Percentiles rank a stretch among this genome's conserved stretches.
Evolutionary conservation across 2,113 vertebrate species (phyloP).

Genomic region (Myotis brandtii): DNA sequence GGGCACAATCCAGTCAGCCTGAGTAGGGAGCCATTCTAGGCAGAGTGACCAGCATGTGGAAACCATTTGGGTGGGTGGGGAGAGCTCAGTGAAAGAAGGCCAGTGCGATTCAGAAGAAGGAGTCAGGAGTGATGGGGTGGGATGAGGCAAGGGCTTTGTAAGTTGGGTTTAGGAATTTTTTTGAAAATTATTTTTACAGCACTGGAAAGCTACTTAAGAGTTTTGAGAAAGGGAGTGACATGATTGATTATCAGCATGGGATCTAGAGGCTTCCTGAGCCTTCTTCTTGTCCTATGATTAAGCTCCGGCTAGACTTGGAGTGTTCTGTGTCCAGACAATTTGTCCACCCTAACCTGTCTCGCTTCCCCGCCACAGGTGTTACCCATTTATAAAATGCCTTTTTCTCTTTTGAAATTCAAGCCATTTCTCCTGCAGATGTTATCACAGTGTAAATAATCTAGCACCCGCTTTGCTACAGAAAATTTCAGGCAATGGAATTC

Average conservation of each 20-base stretch:
- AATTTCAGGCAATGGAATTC: slow-evolving; percentile 56
- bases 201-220: slow-evolving; percentile 60
- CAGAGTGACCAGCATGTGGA: not conserved
- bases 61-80: not conserved
- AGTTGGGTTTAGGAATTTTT: not conserved
- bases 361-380: slow-evolving; percentile 68
- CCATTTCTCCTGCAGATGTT: slow-evolving; percentile 70
- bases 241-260: slow-evolving; percentile 58
- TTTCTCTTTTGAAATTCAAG: slow-evolving; percentile 75
- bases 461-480: slow-evolving; percentile 37
- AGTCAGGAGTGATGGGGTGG: not conserved
- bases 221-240: slow-evolving; percentile 40
- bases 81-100: not conserved
- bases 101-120: not conserved
- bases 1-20: not conserved
- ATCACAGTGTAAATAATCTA: slow-evolving; percentile 70
- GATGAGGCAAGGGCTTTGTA: not conserved
- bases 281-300: slow-evolving; percentile 12
- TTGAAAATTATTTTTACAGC: slow-evolving; percentile 9
- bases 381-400: slow-evolving; percentile 73
- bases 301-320: not conserved
- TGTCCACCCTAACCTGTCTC: slow-evolving; percentile 55
- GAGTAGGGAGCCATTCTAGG: not conserved
- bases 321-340: slow-evolving; percentile 49
- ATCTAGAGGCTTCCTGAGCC: slow-evolving; percentile 23